Evolutionary conservation across 1,140 invertebrate genomes (phyloP), one percentile per base, ranked within the genome.

Genomic region (Oscheius sp.): DNA sequence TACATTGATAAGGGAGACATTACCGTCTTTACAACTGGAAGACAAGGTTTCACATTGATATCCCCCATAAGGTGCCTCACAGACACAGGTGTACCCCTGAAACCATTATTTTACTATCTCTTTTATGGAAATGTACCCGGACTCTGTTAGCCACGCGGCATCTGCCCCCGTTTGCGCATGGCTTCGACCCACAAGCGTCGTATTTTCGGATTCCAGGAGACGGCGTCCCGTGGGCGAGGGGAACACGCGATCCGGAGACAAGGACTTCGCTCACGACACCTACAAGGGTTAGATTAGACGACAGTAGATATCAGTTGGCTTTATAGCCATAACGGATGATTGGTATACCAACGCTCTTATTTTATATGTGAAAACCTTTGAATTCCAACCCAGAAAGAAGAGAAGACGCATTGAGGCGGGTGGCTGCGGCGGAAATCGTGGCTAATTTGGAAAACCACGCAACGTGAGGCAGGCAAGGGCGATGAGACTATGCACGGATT

Each of bases 1-100:
- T n/a, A n/a, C n/a, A n/a, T 20, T 23, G n/a, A 49, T 18, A 64
- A 23, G 32, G 0, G 13, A 36, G 34, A 2, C 23, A 23, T 35
- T 70, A 78, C 78, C 79, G 63, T 81, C 35, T n/a, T 42, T 34
- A 26, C 61, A 63, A 63, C 74, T 23, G 74, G 69, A 2, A 74
- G 36, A 61, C 79, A 80, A 15, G 52, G 20, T 28, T 63, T 77
- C 15, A 35, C 72, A 73, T 80, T 79, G 46, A 64, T 58, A 52
- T 18, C 61, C 61, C 7, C 15, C 49, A 23, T 20, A 55, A 4
- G 49, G 49, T 13, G 49, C 15, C 23, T 55, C 49, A 55, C 49
- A 55, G 49, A 23, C 49, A 23, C 49, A 55, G 23, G 49, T 13
- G 23, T 55, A 55, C 7, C 49, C 49, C 49, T 55, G 28, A 23